Evolutionary conservation across 1,140 invertebrate species (phyloP).

Genomic region (Riptortus pedestris): DNA sequence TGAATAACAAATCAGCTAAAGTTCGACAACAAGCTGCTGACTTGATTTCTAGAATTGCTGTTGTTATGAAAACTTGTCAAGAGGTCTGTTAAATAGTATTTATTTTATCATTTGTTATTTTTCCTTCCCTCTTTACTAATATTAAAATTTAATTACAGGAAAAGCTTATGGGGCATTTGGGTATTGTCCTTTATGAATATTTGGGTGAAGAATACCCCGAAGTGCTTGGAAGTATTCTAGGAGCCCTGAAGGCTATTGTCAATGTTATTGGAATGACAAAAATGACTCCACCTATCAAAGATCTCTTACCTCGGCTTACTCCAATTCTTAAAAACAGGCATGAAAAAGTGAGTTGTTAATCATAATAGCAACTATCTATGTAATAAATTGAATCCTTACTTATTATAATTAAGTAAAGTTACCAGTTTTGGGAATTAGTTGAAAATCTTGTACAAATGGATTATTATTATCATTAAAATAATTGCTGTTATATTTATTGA

Average conservation of each 20-base stretch:
- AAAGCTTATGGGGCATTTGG: conserved; percentile 98
- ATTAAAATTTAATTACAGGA: conserved; percentile 52
- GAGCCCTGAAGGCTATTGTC: conserved; percentile 95
- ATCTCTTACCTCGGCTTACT: conserved; percentile 89
- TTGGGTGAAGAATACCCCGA: conserved; percentile 99
- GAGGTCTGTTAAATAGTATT: conserved; percentile 50
- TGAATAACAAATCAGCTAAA: conserved; percentile 99
- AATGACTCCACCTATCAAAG: conserved; percentile 99
- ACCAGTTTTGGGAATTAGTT: conserved; percentile 31
- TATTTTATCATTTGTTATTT: background rate
- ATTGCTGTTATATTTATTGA: too few relatives aligned
- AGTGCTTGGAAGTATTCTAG: conserved; percentile 95
- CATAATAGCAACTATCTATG: background rate
- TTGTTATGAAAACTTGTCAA: conserved; percentile 99
- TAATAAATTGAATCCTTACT: conserved; percentile 21
- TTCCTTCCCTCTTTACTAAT: conserved; percentile 15
- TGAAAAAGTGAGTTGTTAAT: conserved; percentile 42
- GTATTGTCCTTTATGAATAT: conserved; percentile 98
- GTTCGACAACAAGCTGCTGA: conserved; percentile 98
- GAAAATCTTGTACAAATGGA: too few relatives aligned
- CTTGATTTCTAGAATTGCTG: conserved; percentile 94
- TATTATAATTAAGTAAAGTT: conserved; percentile 12
- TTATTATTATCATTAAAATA: too few relatives aligned
- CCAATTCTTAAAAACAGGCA: conserved; percentile 91
- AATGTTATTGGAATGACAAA: conserved; percentile 99